phyloP scores from a whole-genome alignment of 35 echinoderm and acorn worm genomes.

The Amphiura filiformis region DNA sequence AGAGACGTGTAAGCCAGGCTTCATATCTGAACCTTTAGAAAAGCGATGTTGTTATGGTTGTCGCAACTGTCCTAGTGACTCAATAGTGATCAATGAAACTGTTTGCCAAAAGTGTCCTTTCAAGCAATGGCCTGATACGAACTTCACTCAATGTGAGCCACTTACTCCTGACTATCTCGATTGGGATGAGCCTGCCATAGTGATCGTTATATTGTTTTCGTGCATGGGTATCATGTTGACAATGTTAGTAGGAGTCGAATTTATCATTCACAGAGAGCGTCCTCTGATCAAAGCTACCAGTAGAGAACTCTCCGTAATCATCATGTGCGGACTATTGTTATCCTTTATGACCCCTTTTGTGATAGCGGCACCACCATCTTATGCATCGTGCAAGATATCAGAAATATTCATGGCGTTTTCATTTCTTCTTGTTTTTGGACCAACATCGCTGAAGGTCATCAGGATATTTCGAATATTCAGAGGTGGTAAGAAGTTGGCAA shows the following conservation, averaged over 20 bases:
- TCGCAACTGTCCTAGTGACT: not conserved
- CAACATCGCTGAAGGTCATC: slow-evolving; percentile 10
- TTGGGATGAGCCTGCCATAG: not conserved
- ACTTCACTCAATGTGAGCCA: not conserved
- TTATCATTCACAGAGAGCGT: not conserved
- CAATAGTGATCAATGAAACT: slow-evolving; percentile 12
- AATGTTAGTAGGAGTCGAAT: not conserved
- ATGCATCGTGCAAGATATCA: not conserved
- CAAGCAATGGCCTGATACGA: slow-evolving; percentile 1
- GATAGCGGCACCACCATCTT: not conserved
- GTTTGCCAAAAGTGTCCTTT: not conserved
- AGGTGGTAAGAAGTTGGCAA: not conserved
- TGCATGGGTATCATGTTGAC: not conserved
- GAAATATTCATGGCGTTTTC: not conserved
- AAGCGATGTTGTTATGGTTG: slow-evolving; percentile 36
- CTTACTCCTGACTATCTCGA: not conserved
- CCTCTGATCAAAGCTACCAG: slow-evolving; percentile 22
- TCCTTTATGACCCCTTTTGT: not conserved
- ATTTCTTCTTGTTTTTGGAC: not conserved
- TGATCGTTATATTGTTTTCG: not conserved
- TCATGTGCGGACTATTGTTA: slow-evolving; percentile 1
- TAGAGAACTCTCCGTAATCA: not conserved
- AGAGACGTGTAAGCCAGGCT: slow-evolving; percentile 1
- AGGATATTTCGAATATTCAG: slow-evolving; percentile 28
- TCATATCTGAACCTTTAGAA: not conserved